Evolutionary conservation across 2,888 invertebrate species (phyloP), one percentile per base, ranked within the genome.

Genomic region (Hoplodrina blanda): DNA sequence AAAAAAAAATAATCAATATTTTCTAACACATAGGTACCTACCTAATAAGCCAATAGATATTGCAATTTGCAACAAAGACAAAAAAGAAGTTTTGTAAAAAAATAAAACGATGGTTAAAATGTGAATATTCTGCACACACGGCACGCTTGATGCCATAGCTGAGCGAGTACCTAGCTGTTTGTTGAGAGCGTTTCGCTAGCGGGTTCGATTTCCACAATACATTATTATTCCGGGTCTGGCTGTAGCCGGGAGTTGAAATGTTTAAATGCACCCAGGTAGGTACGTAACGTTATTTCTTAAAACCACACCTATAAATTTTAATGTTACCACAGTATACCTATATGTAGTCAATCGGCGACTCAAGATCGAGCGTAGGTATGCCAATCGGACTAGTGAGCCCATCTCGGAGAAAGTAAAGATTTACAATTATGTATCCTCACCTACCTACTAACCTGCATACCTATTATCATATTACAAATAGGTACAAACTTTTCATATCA

Each of bases 381-480:
- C 78, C 81, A 80, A 84, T 81, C 25, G 71, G 85, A 86, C 85
- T 74, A 83, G 82, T 33, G 33, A 61, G 33, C 50, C 15, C 83
- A 89, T 88, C 88, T 88, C 80, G 82, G 89, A 89, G 91, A 91
- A 92, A 92, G 91, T 91, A 80, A 87, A 73, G 60, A 59, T 70
- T 75, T 44, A 69, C 57, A 83, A 46, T 46, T 54, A 73, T 74
- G 57, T 71, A 56, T 72, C 46, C 63, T 60, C 70, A 66, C 77
- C 71, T 73, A 73, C 67, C 73, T 64, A 72, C 64, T 71, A 62
- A 65, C 80, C 76, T 70, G 70, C 76, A 80, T 69, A 83, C 80
- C 82, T 68, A 78, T 46, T 64, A 61, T 49, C 54, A 46, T 41
- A 37, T 41, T 11, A 8, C 41, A 41, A 41, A 63, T 49, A 66